A percentile compares a stretch with the other conserved stretches of the same genome.
These are phyloP conservation scores for Penaeus chinensis DNA, from an alignment of 1,140 invertebrate species.

Conservation along the genomic window DNA sequence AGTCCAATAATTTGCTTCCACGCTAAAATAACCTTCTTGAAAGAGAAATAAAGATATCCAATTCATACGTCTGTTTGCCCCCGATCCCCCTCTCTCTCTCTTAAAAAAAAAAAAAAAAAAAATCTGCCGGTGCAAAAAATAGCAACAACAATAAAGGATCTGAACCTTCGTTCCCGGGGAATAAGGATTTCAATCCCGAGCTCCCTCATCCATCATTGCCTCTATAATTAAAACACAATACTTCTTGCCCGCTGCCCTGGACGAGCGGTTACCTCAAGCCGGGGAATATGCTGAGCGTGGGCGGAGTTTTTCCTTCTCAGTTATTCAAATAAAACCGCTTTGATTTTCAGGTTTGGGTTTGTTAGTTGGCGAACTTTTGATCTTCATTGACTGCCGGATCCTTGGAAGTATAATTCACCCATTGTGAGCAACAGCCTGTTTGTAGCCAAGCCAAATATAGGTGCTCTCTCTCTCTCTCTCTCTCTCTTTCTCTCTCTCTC, in stretches of 20 bases:
- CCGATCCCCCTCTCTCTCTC: too few species aligned
- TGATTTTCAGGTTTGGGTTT: background rate
- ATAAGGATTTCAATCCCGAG: slow-evolving; percentile 43
- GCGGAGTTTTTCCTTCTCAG: background rate
- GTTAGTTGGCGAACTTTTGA: too few species aligned
- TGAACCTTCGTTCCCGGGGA: slow-evolving; percentile 28
- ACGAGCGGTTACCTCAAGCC: background rate
- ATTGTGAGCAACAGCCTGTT: too few species aligned
- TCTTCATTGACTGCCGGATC: too few species aligned
- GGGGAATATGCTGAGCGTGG: background rate
- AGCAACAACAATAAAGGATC: slow-evolving; percentile 27
- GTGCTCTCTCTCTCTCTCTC: too few species aligned
- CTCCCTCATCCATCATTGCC: slow-evolving; percentile 53
- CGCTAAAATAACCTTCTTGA: too few species aligned
- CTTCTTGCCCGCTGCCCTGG: slow-evolving; percentile 32
- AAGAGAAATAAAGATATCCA: too few species aligned
- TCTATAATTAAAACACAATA: slow-evolving; percentile 61
- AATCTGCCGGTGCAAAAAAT: slow-evolving; percentile 18
- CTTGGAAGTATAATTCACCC: too few species aligned
- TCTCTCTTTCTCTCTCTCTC: too few species aligned
- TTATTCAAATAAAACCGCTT: slow-evolving; percentile 16
- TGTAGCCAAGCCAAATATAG: too few species aligned
- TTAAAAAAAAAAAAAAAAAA: background rate
- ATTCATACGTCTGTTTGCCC: too few species aligned
- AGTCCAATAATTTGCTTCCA: too few species aligned